Base-by-base conservation (phyloP, 2,888 invertebrate genomes). In the Epiblema foenella region DNA sequence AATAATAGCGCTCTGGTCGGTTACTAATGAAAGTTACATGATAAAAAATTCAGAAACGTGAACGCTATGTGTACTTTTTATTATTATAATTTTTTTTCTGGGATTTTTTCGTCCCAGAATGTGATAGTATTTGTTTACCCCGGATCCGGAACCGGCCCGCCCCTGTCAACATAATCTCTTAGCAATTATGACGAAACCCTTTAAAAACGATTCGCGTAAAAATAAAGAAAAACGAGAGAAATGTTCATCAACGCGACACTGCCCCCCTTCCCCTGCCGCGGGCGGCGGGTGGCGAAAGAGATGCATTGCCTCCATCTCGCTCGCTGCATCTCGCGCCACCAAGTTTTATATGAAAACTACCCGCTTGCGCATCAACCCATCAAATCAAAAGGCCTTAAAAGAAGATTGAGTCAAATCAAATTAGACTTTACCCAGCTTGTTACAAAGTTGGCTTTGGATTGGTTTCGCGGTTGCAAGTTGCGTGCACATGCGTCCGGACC, bases 171-270 rank as follows among this genome's bases (percentile, higher is more conserved):
- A 88, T 93, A 90, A 93, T 91, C 89, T 88, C 81, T 79, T 86
- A 87, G 91, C 91, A 91, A 93, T 93, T 93, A 93, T 93, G 92
- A 93, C 88, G 90, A 90, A 93, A 93, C 93, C 93, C 92, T 91
- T 93, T 91, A 93, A 93, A 93, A 93, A 89, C 92, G 93, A 91
- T 92, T 93, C 92, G 90, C 91, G 88, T 89, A 85, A 90, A 91
- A 93, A 92, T 88, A 90, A 91, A 89, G 87, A 89, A 91, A 91
- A 92, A 90, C 86, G 90, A 90, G 91, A 93, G 93, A 92, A 93
- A 93, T 91, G 92, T 92, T 93, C 93, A 93, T 93, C 93, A 93
- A 93, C 93, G 92, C 93, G 92, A 93, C 93, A 92, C 89, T 79
- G 72, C 79, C 80, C 85, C 84, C 79, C 81, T 73, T 70, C 76